Evolutionary conservation across 2,113 vertebrate genomes (phyloP).

Genomic region (Arenaria interpres): DNA sequence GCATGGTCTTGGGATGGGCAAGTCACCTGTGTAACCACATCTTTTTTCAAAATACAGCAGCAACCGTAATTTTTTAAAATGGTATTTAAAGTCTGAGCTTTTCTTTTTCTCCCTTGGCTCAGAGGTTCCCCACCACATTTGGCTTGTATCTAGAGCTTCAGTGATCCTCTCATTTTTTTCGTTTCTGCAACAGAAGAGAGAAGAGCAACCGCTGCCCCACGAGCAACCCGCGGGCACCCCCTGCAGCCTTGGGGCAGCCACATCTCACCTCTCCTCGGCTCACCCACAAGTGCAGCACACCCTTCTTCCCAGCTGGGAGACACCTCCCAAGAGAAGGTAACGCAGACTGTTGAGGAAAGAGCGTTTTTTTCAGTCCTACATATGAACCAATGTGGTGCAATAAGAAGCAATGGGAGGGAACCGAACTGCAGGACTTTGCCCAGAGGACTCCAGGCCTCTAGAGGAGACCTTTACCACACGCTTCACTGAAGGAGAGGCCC

Average conservation of each 20-base stretch:
- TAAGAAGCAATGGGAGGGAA: not conserved
- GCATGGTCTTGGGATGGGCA: not conserved
- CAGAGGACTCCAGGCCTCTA: not conserved
- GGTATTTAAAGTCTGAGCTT: not conserved
- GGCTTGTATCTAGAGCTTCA: not conserved
- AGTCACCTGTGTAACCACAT: not conserved
- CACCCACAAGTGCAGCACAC: not conserved
- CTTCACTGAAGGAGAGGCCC: not conserved
- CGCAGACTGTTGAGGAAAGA: not conserved
- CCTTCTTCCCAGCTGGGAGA: not conserved
- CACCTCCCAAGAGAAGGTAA: not conserved
- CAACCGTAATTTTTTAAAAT: not conserved
- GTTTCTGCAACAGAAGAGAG: not conserved
- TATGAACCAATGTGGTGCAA: fast-evolving
- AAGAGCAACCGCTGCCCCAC: not conserved
- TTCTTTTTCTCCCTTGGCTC: not conserved
- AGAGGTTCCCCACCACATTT: not conserved
- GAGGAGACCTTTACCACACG: not conserved
- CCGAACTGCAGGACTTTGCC: not conserved
- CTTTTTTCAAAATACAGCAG: not conserved
- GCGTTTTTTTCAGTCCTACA: not conserved
- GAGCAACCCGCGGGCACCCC: fast-evolving
- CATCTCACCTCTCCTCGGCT: not conserved
- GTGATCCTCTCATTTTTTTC: not conserved
- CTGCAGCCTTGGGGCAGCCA: not conserved